Percentiles rank a stretch among this genome's conserved stretches.
Conservation (phyloP, 2,888 invertebrate genomes). For the Mythimna ferrago region DNA sequence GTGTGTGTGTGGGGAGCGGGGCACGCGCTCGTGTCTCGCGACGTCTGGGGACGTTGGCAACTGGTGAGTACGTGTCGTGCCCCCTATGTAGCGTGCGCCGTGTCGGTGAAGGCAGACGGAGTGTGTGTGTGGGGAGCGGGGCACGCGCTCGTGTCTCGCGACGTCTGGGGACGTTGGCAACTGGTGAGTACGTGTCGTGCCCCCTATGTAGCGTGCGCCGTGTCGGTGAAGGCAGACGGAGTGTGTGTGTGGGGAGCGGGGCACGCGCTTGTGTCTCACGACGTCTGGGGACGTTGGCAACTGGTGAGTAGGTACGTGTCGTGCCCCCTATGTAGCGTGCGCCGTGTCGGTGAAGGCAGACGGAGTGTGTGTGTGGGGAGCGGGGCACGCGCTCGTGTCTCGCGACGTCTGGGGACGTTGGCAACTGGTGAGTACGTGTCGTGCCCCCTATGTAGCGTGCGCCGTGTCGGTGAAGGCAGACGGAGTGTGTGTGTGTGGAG, state of each 20-base stretch:
- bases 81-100: constrained; percentile 78
- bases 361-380: constrained; percentile 79
- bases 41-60: constrained; percentile 81
- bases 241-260: constrained; percentile 83
- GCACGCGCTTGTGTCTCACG: constrained; percentile 74
- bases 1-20: constrained; percentile 83
- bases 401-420: constrained; percentile 83
- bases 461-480: constrained; percentile 54
- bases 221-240: constrained; percentile 58
- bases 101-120: constrained; percentile 58
- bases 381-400: constrained; percentile 76
- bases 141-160: constrained; percentile 74
- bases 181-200: constrained; percentile 66
- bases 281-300: constrained; percentile 83
- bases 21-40: constrained; percentile 65
- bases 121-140: constrained; percentile 83
- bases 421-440: constrained; percentile 72
- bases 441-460: background rate
- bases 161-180: constrained; percentile 83
- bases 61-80: constrained; percentile 70
- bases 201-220: constrained; percentile 76
- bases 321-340: background rate
- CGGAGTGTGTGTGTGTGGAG: constrained; percentile 79
- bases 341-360: constrained; percentile 54
- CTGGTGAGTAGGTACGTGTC: too few species aligned